These are phyloP conservation scores for Pristis pectinata DNA, from an alignment of 2,797 vertebrate genomes.

Conservation along the genomic window DNA sequence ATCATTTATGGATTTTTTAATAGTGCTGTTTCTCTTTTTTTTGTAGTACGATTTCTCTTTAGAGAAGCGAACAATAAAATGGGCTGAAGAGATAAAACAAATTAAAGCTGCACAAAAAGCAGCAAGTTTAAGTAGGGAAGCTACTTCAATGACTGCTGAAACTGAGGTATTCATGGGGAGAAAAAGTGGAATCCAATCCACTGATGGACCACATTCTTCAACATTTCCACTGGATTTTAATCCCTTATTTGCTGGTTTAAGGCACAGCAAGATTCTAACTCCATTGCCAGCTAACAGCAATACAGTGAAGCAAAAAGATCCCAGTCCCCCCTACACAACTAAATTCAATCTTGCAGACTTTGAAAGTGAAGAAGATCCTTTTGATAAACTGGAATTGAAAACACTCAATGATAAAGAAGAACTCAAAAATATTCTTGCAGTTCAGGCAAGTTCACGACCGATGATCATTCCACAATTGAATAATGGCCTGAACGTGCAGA, in stretches of 20 bases:
- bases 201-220: constrained; percentile 52
- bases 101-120: constrained; percentile 71
- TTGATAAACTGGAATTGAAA: constrained; percentile 94
- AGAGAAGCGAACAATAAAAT: constrained; percentile 77
- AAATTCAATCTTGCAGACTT: constrained; percentile 92
- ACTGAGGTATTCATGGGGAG: constrained; percentile 49
- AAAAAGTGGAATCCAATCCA: constrained; percentile 48
- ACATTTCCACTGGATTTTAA: constrained; percentile 75
- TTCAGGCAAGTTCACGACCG: constrained; percentile 58
- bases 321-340: constrained; percentile 62
- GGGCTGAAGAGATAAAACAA: constrained; percentile 77
- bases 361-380: constrained; percentile 94
- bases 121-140: constrained; percentile 59
- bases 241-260: constrained; percentile 79
- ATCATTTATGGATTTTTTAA: background rate
- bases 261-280: constrained; percentile 85
- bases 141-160: constrained; percentile 41
- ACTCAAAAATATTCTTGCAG: constrained; percentile 82
- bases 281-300: constrained; percentile 81
- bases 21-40: background rate
- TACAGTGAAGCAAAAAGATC: constrained; percentile 60
- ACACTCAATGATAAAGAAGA: constrained; percentile 90
- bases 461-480: constrained; percentile 56
- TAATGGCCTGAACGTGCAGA: constrained; percentile 47
- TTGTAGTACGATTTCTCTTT: constrained; percentile 90